Percentiles rank a stretch among this genome's conserved stretches.
Evolutionary conservation across 2,888 invertebrate species (phyloP).

Genomic region (Tipula vernalis): DNA sequence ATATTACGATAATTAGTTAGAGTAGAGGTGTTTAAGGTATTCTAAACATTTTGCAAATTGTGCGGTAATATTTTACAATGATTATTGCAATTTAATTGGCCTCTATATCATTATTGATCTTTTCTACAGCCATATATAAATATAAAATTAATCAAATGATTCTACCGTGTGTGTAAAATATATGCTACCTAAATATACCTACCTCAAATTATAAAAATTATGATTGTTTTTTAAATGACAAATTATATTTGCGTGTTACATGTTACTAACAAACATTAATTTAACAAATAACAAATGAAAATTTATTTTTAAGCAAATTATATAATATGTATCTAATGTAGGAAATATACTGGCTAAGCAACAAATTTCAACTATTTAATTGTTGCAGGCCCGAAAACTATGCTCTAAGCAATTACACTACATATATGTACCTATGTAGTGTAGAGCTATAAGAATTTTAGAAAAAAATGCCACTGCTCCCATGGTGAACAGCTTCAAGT

Average conservation of each 20-base stretch:
- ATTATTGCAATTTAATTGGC: no score
- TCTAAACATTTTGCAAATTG: neutral
- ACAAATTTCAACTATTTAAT: no score
- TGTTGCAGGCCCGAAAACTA: no score
- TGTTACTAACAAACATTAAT: neutral
- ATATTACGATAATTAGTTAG: neutral
- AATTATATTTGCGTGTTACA: neutral
- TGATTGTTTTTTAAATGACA: neutral
- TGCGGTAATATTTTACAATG: neutral
- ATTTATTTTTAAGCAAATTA: neutral
- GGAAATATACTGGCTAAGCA: no score
- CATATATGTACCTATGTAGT: no score
- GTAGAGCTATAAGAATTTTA: no score
- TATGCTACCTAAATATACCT: neutral
- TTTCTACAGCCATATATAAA: neutral
- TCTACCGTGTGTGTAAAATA: neutral
- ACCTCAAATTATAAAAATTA: neutral
- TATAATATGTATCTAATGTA: no score
- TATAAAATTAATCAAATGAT: neutral
- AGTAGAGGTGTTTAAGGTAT: neutral
- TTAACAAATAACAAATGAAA: neutral
- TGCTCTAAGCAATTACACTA: no score
- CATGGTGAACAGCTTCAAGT: no score
- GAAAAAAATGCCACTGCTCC: no score
- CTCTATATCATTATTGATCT: no score